phyloP scores from a whole-genome alignment of 23 tunicate genomes.

The Trididemnum miniatum region DNA sequence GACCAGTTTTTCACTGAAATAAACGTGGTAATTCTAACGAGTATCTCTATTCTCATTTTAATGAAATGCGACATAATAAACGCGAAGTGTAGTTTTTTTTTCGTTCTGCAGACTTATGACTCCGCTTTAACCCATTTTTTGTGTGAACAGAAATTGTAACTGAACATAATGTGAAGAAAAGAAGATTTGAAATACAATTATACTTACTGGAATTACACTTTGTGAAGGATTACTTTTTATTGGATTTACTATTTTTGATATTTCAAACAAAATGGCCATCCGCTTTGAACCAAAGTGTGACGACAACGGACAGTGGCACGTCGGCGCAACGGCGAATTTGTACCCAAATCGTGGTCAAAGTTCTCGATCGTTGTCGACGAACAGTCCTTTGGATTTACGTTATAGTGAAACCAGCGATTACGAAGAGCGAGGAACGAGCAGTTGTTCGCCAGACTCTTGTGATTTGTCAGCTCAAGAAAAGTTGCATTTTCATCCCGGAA shows the following conservation, averaged over 20 bases:
- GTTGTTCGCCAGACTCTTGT: constrained; percentile 34
- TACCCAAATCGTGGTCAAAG: constrained; percentile 16
- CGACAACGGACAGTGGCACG: constrained; percentile 32
- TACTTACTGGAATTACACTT: too few species aligned
- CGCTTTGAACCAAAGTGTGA: constrained; percentile 30
- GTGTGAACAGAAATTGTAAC: too few species aligned
- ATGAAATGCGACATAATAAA: too few species aligned
- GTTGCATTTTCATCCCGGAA: not conserved
- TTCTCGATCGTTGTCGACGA: not conserved
- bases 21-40: too few species aligned
- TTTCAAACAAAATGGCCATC: constrained; percentile 35
- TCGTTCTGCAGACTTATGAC: too few species aligned
- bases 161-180: too few species aligned
- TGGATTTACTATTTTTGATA: not conserved
- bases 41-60: too few species aligned
- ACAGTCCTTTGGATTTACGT: not conserved
- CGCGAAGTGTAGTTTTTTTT: too few species aligned
- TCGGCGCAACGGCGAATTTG: not conserved
- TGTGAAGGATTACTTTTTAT: too few species aligned
- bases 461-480: not conserved
- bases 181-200: too few species aligned
- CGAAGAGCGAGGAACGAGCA: constrained; percentile 28
- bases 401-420: constrained; percentile 9
- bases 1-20: too few species aligned
- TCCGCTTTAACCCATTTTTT: too few species aligned